Percentiles rank a stretch among this genome's conserved stretches.
Conservation (phyloP, 2,888 invertebrate species). For the Harmothoe impar region DNA sequence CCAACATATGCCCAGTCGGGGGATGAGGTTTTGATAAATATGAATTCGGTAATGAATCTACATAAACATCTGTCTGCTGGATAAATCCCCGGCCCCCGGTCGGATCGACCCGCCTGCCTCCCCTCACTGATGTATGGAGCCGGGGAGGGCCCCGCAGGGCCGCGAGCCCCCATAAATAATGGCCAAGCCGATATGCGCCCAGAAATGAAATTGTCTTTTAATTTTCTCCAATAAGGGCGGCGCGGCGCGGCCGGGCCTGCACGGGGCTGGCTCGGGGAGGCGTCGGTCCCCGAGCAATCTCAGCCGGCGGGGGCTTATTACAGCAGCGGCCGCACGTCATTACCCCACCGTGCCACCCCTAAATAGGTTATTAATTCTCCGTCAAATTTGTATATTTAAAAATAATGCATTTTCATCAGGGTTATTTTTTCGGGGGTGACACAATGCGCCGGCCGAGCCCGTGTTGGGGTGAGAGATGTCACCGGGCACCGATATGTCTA, state of each 20-base stretch:
- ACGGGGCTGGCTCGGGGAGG: background rate
- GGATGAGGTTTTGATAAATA: constrained; percentile 63
- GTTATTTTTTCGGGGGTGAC: constrained; percentile 32
- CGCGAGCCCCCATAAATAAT: constrained; percentile 43
- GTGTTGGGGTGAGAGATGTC: constrained; percentile 42
- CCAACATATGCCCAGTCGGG: constrained; percentile 10
- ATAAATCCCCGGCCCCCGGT: constrained; percentile 26
- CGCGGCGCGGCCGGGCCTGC: background rate
- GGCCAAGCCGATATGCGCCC: constrained; percentile 31
- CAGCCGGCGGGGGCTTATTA: background rate
- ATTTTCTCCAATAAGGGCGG: constrained; percentile 62
- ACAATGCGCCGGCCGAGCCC: constrained; percentile 7
- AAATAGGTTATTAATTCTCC: constrained; percentile 64
- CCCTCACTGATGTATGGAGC: constrained; percentile 61
- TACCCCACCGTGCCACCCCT: background rate
- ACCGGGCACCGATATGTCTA: constrained; percentile 47
- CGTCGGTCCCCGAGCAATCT: constrained; percentile 53
- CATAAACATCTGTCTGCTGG: constrained; percentile 63
- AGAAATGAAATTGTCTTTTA: constrained; percentile 66
- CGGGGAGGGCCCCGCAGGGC: background rate
- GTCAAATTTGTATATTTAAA: constrained; percentile 66
- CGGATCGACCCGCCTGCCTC: constrained; percentile 48
- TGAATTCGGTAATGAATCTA: constrained; percentile 65
- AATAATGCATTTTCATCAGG: constrained; percentile 57
- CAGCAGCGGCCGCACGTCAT: constrained; percentile 10